phyloP scores from a whole-genome alignment of 2,888 invertebrate species.

The Sisyra nigra region DNA sequence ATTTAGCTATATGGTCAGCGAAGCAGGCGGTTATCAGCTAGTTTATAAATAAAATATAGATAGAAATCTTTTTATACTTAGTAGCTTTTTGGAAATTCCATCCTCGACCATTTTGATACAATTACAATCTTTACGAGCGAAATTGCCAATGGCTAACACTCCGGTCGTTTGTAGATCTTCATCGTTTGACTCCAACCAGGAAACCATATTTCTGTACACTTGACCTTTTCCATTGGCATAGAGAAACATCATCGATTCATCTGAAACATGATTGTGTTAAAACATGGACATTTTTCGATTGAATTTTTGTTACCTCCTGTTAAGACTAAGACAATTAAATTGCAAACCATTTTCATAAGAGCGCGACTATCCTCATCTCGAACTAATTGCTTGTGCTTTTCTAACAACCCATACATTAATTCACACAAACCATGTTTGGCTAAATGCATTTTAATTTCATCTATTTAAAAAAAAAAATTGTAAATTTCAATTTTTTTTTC shows the following conservation, averaged over 20 bases:
- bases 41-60: no score
- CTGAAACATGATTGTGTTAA: conserved; percentile 30
- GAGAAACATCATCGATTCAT: conserved; percentile 74
- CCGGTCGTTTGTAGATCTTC: conserved; percentile 67
- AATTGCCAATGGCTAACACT: conserved; percentile 75
- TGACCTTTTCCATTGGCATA: conserved; percentile 59
- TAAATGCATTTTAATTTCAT: conserved; percentile 58
- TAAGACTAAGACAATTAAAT: conserved; percentile 66
- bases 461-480: conserved; percentile 31
- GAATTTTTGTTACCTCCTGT: conserved; percentile 86
- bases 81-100: conserved; percentile 54
- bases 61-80: no score
- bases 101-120: conserved; percentile 70
- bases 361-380: conserved; percentile 49
- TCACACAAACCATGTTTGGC: conserved; percentile 64
- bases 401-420: conserved; percentile 54
- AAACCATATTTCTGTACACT: conserved; percentile 53
- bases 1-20: no score
- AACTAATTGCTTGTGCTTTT: conserved; percentile 44
- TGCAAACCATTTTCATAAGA: conserved; percentile 69
- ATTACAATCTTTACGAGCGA: conserved; percentile 72
- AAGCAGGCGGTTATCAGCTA: no score
- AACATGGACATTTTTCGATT: no score
- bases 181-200: conserved; percentile 60
- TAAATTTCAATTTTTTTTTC: not conserved